These are phyloP conservation scores for Rhabdophis nuchalis DNA, from an alignment of 2,797 vertebrate genomes.

Conservation along the genomic window DNA sequence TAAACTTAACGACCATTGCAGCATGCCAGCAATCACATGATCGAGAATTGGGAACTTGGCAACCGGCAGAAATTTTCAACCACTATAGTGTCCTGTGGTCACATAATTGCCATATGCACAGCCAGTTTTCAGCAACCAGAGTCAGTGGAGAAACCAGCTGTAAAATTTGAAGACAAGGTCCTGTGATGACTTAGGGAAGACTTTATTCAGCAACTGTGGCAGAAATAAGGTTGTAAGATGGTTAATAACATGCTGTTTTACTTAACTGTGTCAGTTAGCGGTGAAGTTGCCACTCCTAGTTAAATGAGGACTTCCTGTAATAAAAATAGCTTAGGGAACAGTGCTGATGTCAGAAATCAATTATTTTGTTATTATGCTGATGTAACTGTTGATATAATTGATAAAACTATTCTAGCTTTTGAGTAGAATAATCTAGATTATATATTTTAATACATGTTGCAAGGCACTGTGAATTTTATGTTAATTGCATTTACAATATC, in stretches of 20 bases:
- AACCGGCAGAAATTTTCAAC: background rate
- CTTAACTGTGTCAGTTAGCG: background rate
- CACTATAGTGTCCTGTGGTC: background rate
- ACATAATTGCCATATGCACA: background rate
- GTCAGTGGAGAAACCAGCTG: background rate
- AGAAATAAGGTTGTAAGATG: background rate
- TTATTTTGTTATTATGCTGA: background rate
- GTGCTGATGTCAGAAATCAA: background rate
- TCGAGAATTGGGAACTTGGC: background rate
- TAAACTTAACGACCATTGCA: background rate
- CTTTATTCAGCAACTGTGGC: background rate
- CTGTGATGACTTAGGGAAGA: background rate
- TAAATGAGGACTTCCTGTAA: background rate
- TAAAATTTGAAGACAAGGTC: background rate
- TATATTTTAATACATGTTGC: background rate
- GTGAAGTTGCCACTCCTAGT: background rate
- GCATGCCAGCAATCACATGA: background rate
- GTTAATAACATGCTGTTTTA: background rate
- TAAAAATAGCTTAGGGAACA: background rate
- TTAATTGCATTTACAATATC: conserved; percentile 21
- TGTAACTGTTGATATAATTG: background rate
- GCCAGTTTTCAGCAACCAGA: background rate
- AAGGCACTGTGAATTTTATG: conserved; percentile 14
- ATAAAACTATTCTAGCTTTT: background rate
- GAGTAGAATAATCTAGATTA: background rate